A percentile compares a stretch with the other conserved stretches of the same genome.
Conservation (phyloP, 2,888 invertebrate species). For the Troides aeacus region DNA sequence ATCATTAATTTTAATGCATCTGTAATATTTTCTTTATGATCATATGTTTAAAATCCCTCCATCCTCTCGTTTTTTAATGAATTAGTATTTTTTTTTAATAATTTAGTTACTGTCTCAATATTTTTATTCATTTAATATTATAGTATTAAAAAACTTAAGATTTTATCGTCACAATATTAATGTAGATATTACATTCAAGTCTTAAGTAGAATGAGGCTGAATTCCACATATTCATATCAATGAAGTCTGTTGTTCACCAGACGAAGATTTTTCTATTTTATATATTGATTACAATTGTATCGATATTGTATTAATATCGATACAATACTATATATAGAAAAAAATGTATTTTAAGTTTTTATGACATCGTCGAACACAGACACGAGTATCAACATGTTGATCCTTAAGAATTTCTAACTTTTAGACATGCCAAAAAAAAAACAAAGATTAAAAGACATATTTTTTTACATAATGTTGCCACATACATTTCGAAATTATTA, state of each 20-base stretch:
- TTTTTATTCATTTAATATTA: background rate
- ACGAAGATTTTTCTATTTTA: background rate
- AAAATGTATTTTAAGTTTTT: background rate
- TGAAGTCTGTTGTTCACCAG: background rate
- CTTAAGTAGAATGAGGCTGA: background rate
- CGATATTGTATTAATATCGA: background rate
- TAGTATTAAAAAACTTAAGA: background rate
- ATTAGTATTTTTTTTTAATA: background rate
- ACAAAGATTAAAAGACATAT: background rate
- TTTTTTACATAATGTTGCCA: slow-evolving; percentile 4
- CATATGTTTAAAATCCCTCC: background rate
- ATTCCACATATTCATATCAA: slow-evolving; percentile 15
- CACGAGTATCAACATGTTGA: background rate
- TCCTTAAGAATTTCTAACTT: background rate
- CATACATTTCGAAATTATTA: background rate
- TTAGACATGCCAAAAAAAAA: slow-evolving; percentile 4
- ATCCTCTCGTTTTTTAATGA: background rate
- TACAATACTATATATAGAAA: background rate
- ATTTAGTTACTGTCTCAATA: slow-evolving; percentile 1
- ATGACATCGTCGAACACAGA: background rate
- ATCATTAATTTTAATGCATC: background rate
- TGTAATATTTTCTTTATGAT: background rate
- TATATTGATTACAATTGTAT: background rate
- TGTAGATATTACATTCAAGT: background rate
- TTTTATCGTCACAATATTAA: slow-evolving; percentile 1